phyloP scores from a whole-genome alignment of 53 echinoderm and acorn worm genomes.

The Glandiceps talaboti region DNA sequence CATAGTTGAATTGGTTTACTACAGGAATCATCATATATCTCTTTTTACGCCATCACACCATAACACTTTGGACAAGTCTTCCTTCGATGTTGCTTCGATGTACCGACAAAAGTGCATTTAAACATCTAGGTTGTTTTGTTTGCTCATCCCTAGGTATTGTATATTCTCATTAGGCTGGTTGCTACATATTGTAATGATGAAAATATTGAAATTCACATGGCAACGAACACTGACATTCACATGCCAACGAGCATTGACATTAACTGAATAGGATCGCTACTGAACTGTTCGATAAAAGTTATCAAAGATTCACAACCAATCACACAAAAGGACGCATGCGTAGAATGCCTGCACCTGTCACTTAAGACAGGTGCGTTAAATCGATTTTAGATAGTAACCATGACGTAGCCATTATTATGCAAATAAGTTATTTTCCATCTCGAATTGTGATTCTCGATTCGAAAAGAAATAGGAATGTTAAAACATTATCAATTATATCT shows the following conservation, averaged over 20 bases:
- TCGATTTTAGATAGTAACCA: conserved; percentile 13
- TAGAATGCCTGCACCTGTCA: conserved; percentile 25
- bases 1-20: no score
- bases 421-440: not conserved
- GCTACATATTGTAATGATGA: not conserved
- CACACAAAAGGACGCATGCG: conserved; percentile 22
- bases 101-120: no score
- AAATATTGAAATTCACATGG: not conserved
- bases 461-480: no score
- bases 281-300: not conserved
- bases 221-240: not conserved
- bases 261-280: not conserved
- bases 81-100: no score
- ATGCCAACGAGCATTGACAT: not conserved
- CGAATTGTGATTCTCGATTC: no score
- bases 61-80: no score
- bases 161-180: not conserved
- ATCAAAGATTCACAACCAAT: conserved; percentile 10
- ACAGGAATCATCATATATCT: no score
- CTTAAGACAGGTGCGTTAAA: conserved; percentile 24
- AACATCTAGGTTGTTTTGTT: no score
- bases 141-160: not conserved
- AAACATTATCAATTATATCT: no score
- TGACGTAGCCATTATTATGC: not conserved
- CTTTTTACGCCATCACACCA: no score